Evolutionary conservation across 2,113 vertebrate genomes (phyloP).

Genomic region (Coptodon bakossiorum): DNA sequence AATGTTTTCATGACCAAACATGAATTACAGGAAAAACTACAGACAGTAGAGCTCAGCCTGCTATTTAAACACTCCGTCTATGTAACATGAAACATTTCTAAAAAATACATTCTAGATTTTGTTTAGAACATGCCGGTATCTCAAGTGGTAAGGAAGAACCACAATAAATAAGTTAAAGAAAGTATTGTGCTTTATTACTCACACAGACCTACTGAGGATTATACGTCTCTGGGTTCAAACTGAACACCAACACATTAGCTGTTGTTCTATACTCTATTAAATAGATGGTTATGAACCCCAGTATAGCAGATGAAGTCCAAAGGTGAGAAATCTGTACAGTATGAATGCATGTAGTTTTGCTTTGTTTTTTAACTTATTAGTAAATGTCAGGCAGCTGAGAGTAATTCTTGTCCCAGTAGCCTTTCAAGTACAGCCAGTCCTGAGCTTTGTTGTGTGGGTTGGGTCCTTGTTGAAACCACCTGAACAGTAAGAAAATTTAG

Average conservation of each 20-base stretch:
- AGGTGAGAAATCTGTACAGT: background rate
- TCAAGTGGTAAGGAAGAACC: background rate
- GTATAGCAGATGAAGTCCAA: conserved; percentile 8
- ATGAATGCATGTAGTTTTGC: background rate
- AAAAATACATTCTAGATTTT: conserved; percentile 29
- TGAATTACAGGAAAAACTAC: background rate
- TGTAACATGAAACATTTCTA: conserved; percentile 5
- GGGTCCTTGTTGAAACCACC: conserved; percentile 93
- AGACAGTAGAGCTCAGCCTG: background rate
- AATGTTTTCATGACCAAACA: background rate
- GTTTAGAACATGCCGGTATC: conserved; percentile 8
- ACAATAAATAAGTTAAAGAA: conserved; percentile 6
- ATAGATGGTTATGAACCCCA: background rate
- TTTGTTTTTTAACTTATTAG: conserved; percentile 61
- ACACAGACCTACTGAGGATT: background rate
- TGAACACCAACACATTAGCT: background rate
- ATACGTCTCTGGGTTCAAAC: background rate
- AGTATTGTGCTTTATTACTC: conserved; percentile 49
- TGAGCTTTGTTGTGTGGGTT: conserved; percentile 89
- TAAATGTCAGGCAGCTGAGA: conserved; percentile 91
- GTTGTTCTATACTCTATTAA: background rate
- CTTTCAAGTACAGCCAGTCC: conserved; percentile 93
- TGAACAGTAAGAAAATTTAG: conserved; percentile 45
- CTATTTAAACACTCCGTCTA: conserved; percentile 30
- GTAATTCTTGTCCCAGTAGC: conserved; percentile 96